Base-by-base conservation (phyloP, 2,888 invertebrate species). In the Bedellia somnulentella region DNA sequence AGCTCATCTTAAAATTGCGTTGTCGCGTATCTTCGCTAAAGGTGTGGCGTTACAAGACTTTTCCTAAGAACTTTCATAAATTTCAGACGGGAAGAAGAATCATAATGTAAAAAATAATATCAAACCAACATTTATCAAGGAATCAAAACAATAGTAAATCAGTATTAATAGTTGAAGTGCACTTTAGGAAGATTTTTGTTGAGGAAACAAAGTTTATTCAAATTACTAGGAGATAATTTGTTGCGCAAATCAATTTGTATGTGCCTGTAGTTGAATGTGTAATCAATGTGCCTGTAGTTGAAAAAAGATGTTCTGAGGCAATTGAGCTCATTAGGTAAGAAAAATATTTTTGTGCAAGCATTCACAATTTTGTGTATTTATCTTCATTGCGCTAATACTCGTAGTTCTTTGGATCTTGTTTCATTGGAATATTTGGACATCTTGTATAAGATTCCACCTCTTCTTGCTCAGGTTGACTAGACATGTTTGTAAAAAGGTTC, bases 261-360 rank as follows among this genome's bases (percentile, higher is more conserved):
- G 18, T 27, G 31, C n/a, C n/a, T n/a, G n/a, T n/a, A n/a, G n/a
- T n/a, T n/a, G n/a, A n/a, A n/a, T n/a, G n/a, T n/a, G n/a, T n/a
- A n/a, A n/a, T n/a, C n/a, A n/a, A n/a, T n/a, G n/a, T n/a, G 31
- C 34, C 35, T 36, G 34, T 36, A 34, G 39, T 37, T 35, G 36
- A 37, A 26, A 39, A 39, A 18, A 39, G 37, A 33, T 37, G 36
- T 36, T 36, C 35, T 36, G 36, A 37, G 18, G 37, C 37, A 28
- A 39, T 36, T 37, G 39, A 36, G 35, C 37, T 35, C 33, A 36
- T 31, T 34, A 16, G 30, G 14, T 32, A 34, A 23, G 32, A 34
- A 10, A 36, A 32, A 22, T 36, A 38, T 36, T 37, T 37, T 37
- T 37, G 37, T 24, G 37, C 39, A 33, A 39, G 35, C 32, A 15